Percentiles rank a stretch among this genome's conserved stretches.
These are phyloP conservation scores for Dysidea cf. avara DNA, from an alignment of 37 sponge, comb jelly and placozoan genomes.

Conservation along the genomic window DNA sequence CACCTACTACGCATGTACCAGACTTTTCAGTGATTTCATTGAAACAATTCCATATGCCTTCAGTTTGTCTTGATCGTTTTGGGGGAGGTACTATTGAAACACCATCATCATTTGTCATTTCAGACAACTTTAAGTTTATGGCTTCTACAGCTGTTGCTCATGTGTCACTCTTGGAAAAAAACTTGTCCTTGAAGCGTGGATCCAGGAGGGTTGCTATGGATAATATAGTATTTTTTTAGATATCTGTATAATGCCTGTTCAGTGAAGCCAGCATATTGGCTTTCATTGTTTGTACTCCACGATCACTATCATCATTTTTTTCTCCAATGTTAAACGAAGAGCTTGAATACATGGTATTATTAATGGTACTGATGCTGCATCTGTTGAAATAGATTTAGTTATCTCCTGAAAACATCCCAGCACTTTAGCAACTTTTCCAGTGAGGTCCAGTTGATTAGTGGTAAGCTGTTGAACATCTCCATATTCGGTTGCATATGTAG, in stretches of 20 bases:
- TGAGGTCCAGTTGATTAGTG: not conserved
- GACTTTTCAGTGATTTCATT: slow-evolving; percentile 10
- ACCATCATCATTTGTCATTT: too few relatives aligned
- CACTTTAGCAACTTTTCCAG: not conserved
- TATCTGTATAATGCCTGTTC: not conserved
- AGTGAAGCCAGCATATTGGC: not conserved
- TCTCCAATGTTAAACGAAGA: slow-evolving; percentile 7
- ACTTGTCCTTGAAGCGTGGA: slow-evolving; percentile 13
- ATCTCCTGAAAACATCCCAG: slow-evolving; percentile 3
- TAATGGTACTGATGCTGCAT: not conserved
- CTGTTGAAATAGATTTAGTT: slow-evolving; percentile 16
- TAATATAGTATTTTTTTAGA: not conserved
- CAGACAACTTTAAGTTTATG: too few relatives aligned
- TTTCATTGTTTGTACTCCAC: slow-evolving; percentile 10
- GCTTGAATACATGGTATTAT: slow-evolving; percentile 10
- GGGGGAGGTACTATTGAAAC: too few relatives aligned
- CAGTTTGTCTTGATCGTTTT: too few relatives aligned
- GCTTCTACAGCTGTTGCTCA: too few relatives aligned
- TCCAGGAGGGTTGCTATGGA: not conserved
- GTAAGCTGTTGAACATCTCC: slow-evolving; percentile 11
- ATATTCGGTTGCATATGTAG: slow-evolving; percentile 9
- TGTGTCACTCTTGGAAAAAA: not conserved
- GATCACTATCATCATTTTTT: not conserved
- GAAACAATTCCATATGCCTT: slow-evolving; percentile 6
- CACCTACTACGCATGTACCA: not conserved